Evolutionary conservation across 2,113 vertebrate species (phyloP), one percentile per base, ranked within the genome.

Genomic region (Elephas maximus): DNA sequence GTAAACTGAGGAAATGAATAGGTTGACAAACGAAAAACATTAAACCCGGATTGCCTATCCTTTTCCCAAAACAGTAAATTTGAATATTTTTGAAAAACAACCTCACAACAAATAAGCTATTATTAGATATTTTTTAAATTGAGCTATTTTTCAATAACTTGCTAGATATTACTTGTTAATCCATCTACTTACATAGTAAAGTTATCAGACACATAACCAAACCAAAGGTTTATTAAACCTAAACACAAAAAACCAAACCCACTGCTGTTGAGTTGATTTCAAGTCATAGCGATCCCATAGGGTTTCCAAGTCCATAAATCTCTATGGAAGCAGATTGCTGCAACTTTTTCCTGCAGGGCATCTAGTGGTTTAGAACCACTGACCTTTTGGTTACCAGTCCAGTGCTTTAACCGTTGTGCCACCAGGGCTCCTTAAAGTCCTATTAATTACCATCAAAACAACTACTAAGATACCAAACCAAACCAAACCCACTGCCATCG

Each of bases 31-130:
- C 53, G 26, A 76, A 28, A 82, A 48, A 60, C 8, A 78, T 7
- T 71, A 77, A 80, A 80, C 23, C 57, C 60, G 78, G 45, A 80
- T n/a, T 62, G 7, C 8, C 15, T 44, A 57, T 63, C 74, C n/a
- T 81, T 90, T 91, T 23, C 33, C 48, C 82, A 92, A 93, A 63
- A 69, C 48, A 44, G 24, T 73, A 7, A 82, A 14, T 85, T 21
- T 74, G 10, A 94, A 62, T 21, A 81, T 67, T 57, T 89, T 94
- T 92, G 0, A 12, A 90, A 93, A 92, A 44, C 57, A 84, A 82
- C 5, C 17, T 93, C 30, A 41, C 10, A 95, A 78, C 30, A 92
- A 78, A 87, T 84, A 88, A 85, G 4, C 7, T 85, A 48, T 28
- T 17, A 41, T 30, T 85, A 18, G 44, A 62, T 77, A 62, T 80